Percentiles rank a stretch among this genome's conserved stretches.
Evolutionary conservation across 2,797 vertebrate genomes (phyloP).

Genomic region (Enteromius fasciolatus): DNA sequence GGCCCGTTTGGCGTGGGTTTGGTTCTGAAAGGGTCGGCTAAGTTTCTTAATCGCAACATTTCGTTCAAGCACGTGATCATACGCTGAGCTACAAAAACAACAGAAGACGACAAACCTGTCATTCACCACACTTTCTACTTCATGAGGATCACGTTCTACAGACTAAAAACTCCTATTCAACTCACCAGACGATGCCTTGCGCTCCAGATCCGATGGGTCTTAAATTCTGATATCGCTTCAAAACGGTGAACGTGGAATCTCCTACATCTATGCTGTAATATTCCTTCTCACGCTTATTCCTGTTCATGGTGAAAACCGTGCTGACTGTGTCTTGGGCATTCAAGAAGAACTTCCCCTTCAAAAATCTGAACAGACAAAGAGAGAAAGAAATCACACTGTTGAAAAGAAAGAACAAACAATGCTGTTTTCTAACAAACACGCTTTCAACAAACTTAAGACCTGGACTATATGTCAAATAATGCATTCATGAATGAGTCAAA

Average conservation of each 20-base stretch:
- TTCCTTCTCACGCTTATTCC: slow-evolving; percentile 96
- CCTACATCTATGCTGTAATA: slow-evolving; percentile 98
- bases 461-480: too few relatives aligned
- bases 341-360: slow-evolving; percentile 63
- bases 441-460: not conserved
- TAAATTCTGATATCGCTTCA: slow-evolving; percentile 97
- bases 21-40: slow-evolving; percentile 97
- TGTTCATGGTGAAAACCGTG: slow-evolving; percentile 86
- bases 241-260: slow-evolving; percentile 95
- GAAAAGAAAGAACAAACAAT: not conserved
- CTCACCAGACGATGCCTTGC: slow-evolving; percentile 98
- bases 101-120: not conserved
- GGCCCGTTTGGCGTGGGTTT: slow-evolving; percentile 95
- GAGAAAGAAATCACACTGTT: not conserved
- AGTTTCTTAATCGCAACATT: slow-evolving; percentile 99
- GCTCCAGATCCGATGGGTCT: slow-evolving; percentile 97
- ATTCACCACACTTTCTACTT: not conserved
- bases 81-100: slow-evolving; percentile 84
- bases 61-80: slow-evolving; percentile 93
- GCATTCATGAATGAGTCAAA: too few relatives aligned
- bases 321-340: slow-evolving; percentile 70
- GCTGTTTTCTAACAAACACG: not conserved
- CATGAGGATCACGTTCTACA: not conserved
- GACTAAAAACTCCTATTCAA: not conserved
- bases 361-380: slow-evolving; percentile 35